These are phyloP conservation scores for Drosophila emarginata DNA, from an alignment of 2,888 invertebrate species.

Conservation along the genomic window DNA sequence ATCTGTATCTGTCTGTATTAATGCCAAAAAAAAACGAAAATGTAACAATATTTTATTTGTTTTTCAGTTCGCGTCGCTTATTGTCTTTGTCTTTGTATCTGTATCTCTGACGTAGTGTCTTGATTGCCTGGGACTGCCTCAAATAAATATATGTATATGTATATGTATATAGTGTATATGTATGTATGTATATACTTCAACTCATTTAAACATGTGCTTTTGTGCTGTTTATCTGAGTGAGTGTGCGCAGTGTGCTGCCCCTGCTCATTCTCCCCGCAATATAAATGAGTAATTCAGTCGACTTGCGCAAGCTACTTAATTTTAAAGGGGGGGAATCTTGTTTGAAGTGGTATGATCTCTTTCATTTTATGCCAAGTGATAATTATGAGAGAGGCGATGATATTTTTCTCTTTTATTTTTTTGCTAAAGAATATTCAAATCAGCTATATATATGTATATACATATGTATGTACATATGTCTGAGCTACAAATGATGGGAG, in stretches of 20 bases:
- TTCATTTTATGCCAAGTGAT: slow-evolving; percentile 7
- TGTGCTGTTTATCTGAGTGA: neutral
- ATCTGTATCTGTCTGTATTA: too few relatives aligned
- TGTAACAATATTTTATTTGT: slow-evolving; percentile 41
- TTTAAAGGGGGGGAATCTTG: neutral
- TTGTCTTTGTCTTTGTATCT: slow-evolving; percentile 33
- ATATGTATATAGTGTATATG: neutral
- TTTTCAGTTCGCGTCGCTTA: slow-evolving; percentile 27
- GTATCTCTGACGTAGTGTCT: slow-evolving; percentile 17
- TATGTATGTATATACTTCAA: too few relatives aligned
- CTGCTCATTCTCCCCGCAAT: slow-evolving; percentile 20
- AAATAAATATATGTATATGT: slow-evolving; percentile 38
- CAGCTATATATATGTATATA: neutral
- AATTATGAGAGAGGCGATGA: neutral
- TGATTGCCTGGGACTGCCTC: slow-evolving; percentile 49
- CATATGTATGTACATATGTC: neutral
- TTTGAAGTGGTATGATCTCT: neutral
- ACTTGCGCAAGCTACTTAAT: slow-evolving; percentile 41
- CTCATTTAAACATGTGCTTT: neutral
- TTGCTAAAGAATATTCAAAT: neutral
- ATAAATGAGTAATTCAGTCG: slow-evolving; percentile 57
- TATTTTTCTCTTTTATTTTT: neutral
- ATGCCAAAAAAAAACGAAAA: slow-evolving; percentile 10
- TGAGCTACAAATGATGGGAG: too few relatives aligned
- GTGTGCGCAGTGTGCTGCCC: slow-evolving; percentile 5